A percentile compares a stretch with the other conserved stretches of the same genome.
phyloP scores from a whole-genome alignment of 23 tunicate species.

The Clavelina lepadiformis region DNA sequence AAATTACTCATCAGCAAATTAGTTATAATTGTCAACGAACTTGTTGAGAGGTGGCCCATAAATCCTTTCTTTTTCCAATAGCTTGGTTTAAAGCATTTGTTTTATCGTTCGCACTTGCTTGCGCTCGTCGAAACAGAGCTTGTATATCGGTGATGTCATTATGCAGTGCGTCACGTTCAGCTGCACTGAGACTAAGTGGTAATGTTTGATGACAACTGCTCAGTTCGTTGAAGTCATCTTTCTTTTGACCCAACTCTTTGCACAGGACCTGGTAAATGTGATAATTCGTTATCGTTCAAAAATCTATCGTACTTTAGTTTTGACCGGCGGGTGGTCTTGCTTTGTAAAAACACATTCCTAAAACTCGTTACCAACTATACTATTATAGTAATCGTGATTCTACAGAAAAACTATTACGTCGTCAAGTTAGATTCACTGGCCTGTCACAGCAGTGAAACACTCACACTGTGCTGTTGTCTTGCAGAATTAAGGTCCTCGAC shows the following conservation, averaged over 20 bases:
- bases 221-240: constrained; percentile 70
- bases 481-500: constrained; percentile 66
- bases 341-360: no score
- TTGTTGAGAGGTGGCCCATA: constrained; percentile 90
- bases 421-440: background rate
- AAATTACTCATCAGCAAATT: background rate
- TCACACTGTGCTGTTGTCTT: constrained; percentile 70
- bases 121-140: constrained; percentile 36
- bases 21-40: no score
- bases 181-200: constrained; percentile 48
- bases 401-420: no score
- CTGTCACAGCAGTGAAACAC: background rate
- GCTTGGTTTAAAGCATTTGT: constrained; percentile 56
- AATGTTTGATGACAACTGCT: constrained; percentile 75
- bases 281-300: background rate
- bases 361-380: no score
- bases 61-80: constrained; percentile 70
- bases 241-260: constrained; percentile 66
- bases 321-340: no score
- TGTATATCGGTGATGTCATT: constrained; percentile 50
- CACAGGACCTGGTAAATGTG: constrained; percentile 49
- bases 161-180: constrained; percentile 67
- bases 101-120: constrained; percentile 39
- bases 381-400: no score
- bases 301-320: no score